Evolutionary conservation across 2,113 vertebrate species (phyloP).

Genomic region (Brienomyrus brachyistius): DNA sequence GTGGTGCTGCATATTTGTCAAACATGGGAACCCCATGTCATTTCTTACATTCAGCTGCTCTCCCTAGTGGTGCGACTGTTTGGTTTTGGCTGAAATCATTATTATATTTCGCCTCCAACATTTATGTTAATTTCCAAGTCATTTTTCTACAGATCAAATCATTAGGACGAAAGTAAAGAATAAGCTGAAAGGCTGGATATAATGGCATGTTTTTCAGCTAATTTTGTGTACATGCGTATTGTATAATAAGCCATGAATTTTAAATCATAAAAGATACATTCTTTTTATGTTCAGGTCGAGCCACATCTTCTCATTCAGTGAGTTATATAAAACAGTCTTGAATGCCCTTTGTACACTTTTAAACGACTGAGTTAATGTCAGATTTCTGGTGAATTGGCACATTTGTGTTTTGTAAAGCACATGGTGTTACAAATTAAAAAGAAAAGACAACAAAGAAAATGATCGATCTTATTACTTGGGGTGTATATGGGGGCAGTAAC

Average conservation of each 20-base stretch:
- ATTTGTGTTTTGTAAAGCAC: conserved; percentile 6
- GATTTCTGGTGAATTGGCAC: not conserved
- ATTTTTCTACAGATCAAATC: not conserved
- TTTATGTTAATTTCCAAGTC: not conserved
- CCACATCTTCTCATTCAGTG: not conserved
- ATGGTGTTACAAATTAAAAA: not conserved
- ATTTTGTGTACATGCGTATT: not conserved
- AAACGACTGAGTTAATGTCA: not conserved
- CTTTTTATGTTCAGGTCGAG: not conserved
- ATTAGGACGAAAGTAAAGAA: not conserved
- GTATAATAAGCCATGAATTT: not conserved
- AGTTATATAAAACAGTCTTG: not conserved
- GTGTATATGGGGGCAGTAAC: not conserved
- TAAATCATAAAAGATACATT: not conserved
- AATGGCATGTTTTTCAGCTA: not conserved
- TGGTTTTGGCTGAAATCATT: not conserved
- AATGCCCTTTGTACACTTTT: not conserved
- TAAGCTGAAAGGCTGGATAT: not conserved
- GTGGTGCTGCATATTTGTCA: not conserved
- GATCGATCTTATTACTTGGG: not conserved
- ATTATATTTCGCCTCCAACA: not conserved
- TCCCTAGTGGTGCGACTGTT: too few relatives aligned
- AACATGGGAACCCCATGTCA: not conserved
- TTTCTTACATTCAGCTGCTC: not conserved
- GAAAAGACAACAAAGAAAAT: not conserved